phyloP scores from a whole-genome alignment of 2,797 vertebrate species.

The Cirrhinus molitorella region DNA sequence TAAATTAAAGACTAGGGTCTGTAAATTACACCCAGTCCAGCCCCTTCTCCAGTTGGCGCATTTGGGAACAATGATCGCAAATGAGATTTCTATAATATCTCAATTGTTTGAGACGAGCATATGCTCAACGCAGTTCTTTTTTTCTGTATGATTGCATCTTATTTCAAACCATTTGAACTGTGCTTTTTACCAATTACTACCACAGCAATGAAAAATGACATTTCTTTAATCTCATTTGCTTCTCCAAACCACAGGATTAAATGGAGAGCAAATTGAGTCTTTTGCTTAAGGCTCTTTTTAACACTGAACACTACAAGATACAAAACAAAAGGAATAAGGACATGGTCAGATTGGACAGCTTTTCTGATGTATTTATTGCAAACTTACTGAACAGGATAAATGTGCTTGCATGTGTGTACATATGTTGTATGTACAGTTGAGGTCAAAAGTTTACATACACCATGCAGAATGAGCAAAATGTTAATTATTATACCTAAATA shows the following conservation, averaged over 20 bases:
- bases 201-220: neutral
- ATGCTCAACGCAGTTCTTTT: neutral
- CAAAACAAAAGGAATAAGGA: neutral
- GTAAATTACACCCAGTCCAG: constrained; percentile 9
- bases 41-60: neutral
- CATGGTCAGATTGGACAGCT: neutral
- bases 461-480: too few relatives aligned
- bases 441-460: too few relatives aligned
- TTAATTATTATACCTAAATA: too few relatives aligned
- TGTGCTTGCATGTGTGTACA: neutral
- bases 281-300: neutral
- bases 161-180: neutral
- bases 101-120: neutral
- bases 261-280: neutral
- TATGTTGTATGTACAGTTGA: neutral
- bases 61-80: neutral
- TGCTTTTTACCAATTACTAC: neutral
- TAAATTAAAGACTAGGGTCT: neutral
- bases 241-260: neutral
- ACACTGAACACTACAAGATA: neutral
- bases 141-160: neutral
- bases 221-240: neutral
- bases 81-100: neutral
- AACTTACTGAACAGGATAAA: neutral
- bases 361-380: neutral